Evolutionary conservation across 2,888 invertebrate species (phyloP).

Genomic region (Leptinotarsa rubiginosa): DNA sequence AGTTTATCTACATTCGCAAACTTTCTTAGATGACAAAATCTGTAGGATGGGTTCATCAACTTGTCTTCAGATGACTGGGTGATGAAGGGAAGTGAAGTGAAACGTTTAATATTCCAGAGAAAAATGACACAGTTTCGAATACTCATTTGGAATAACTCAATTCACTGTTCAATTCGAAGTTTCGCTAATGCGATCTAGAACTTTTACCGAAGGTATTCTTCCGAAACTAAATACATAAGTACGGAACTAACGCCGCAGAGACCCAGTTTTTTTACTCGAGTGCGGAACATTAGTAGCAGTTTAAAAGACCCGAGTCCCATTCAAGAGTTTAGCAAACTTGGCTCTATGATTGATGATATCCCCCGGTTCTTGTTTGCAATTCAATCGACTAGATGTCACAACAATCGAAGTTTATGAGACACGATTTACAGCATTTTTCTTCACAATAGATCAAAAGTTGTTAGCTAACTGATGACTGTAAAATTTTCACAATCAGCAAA

Average conservation of each 20-base stretch:
- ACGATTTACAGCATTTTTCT: neutral
- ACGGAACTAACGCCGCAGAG: conserved; percentile 14
- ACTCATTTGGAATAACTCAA: neutral
- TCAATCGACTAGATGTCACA: neutral
- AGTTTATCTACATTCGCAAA: too few relatives aligned
- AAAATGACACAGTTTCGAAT: neutral
- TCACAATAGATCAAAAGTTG: too few relatives aligned
- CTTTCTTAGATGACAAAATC: too few relatives aligned
- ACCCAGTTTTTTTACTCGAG: conserved; percentile 26
- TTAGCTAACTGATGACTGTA: too few relatives aligned
- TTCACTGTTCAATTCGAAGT: neutral
- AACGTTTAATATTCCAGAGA: too few relatives aligned
- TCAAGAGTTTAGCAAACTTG: conserved; percentile 26
- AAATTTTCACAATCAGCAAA: too few relatives aligned
- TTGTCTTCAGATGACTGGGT: too few relatives aligned
- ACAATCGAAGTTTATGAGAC: conserved; percentile 24
- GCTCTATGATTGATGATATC: conserved; percentile 27
- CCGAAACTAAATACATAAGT: conserved; percentile 18
- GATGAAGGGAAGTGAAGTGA: too few relatives aligned
- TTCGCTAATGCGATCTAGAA: neutral
- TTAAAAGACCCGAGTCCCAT: conserved; percentile 25
- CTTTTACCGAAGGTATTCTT: conserved; percentile 2
- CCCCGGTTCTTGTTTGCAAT: conserved; percentile 10
- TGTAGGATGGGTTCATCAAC: too few relatives aligned
- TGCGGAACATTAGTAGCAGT: conserved; percentile 30